Evolutionary conservation across 2,888 invertebrate genomes (phyloP), one percentile per base, ranked within the genome.

Genomic region (Erebia ligea): DNA sequence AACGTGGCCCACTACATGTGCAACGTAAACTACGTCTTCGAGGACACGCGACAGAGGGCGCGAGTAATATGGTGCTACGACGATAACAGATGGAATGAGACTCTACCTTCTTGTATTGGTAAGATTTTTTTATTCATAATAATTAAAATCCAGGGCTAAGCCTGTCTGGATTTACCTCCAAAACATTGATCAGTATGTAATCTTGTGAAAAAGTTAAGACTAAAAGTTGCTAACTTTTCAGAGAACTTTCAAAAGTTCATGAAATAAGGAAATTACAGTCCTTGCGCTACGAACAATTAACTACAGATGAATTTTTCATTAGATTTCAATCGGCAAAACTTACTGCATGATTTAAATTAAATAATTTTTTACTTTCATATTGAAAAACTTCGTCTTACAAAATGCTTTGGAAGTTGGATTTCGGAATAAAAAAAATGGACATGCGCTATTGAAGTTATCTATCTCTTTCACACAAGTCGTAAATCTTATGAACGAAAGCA

Each of bases 1-100:
- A 94, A 95, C 57, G 91, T 94, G 62, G 96, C 95, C 48, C 95
- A 95, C 79, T 96, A 95, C 88, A 94, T 95, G 87, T 97, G 97
- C 87, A 95, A 95, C 78, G 93, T 95, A 65, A 95, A 95, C 70
- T 95, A 89, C 80, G 93, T 95, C 82, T 97, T 97, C 86, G 94
- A 95, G 17, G 96, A 96, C 82, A 95, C 95, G n/a, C 91, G 91
- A 75, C 88, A 94, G 84, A 94, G 94, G 84, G 93, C 93, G 81
- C 94, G 95, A 70, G 90, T 94, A 64, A 82, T 97, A 76, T 94
- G 93, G 83, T 97, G 97, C 87, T 93, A 94, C 71, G 94, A 94
- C 69, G 94, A 95, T 76, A 94, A 95, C 79, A 92, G 94, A 78
- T 96, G 96, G 96, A 95, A 95, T 84, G 91, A 92, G 76, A 91